Base-by-base conservation (phyloP, 2,888 invertebrate genomes). In the Labia minor region DNA sequence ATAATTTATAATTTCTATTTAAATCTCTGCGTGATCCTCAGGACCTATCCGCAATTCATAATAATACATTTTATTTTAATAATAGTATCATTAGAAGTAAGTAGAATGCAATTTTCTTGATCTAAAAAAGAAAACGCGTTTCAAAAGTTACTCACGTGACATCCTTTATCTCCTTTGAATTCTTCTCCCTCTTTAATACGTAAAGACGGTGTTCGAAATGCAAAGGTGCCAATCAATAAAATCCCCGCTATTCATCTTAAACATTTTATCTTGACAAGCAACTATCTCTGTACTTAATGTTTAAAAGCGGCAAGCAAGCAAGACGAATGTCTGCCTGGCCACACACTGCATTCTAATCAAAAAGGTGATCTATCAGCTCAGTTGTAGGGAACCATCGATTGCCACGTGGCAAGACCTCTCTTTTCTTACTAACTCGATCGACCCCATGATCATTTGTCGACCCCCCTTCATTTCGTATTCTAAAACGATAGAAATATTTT, bases 301-400 rank as follows among this genome's bases (percentile, higher is more conserved):
- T 49, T 49, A 49, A 49, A 49, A 49, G 49, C 4, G 49, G 49
- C 49, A 49, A 14, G 49, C 49, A 49, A 49, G 49, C 49, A 49
- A 49, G 49, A 49, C 49, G 49, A 49, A 49, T 49, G 49, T 49
- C 49, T 49, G 49, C n/a, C 49, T 49, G 49, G 49, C 49, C 49
- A 49, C 49, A 8, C 14, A 14, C 49, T 49, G 49, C 49, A 49
- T 49, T 4, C 16, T 49, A 49, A 49, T 49, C 49, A 49, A 16
- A 26, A n/a, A 3, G 49, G 49, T 49, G 49, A 49, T 49, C 49
- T 49, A 49, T 49, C 49, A 49, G 49, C 26, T 8, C 26, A 26
- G 8, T 6, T 26, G 4, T 6, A 6, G 8, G 8, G 26, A 26
- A 8, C 26, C 4, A 26, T 26, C 26, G 4, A 26, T 6, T 8